Evolutionary conservation across 2,797 vertebrate genomes (phyloP).

Genomic region (Sarcophilus harrisii): DNA sequence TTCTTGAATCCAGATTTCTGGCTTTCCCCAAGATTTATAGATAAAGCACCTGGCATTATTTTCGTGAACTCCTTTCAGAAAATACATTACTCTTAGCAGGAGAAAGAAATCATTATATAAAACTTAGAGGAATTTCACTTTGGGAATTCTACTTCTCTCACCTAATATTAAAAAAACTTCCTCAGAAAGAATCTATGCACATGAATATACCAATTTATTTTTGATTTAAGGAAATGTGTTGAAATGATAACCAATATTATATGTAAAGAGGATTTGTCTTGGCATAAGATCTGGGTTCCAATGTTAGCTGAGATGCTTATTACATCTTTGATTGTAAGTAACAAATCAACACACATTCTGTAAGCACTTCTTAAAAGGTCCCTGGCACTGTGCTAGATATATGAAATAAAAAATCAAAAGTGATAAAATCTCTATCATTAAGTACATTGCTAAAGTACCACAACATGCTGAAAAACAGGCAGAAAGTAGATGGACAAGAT

Average conservation of each 20-base stretch:
- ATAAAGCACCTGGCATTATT: conserved; percentile 29
- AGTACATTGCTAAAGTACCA: not conserved
- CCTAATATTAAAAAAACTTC: not conserved
- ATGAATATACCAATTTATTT: not conserved
- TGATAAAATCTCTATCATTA: not conserved
- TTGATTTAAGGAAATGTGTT: not conserved
- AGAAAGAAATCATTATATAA: conserved; percentile 57
- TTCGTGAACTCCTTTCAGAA: conserved; percentile 41
- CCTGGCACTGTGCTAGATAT: not conserved
- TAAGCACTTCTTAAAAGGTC: not conserved
- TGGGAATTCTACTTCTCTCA: not conserved
- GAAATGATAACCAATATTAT: not conserved
- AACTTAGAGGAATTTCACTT: conserved; percentile 40
- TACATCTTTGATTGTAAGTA: not conserved
- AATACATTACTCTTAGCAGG: conserved; percentile 41
- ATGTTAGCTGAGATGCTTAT: not conserved
- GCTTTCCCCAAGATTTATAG: conserved; percentile 40
- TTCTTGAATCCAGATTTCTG: conserved; percentile 17
- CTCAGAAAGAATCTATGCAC: not conserved
- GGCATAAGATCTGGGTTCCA: not conserved
- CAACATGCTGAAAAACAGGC: not conserved
- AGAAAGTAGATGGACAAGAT: not conserved
- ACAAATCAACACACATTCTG: not conserved
- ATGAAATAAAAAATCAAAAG: not conserved
- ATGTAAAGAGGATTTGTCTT: not conserved